Evolutionary conservation across 2,888 invertebrate species (phyloP), one percentile per base, ranked within the genome.

Genomic region (Chrysomela aeneicollis): DNA sequence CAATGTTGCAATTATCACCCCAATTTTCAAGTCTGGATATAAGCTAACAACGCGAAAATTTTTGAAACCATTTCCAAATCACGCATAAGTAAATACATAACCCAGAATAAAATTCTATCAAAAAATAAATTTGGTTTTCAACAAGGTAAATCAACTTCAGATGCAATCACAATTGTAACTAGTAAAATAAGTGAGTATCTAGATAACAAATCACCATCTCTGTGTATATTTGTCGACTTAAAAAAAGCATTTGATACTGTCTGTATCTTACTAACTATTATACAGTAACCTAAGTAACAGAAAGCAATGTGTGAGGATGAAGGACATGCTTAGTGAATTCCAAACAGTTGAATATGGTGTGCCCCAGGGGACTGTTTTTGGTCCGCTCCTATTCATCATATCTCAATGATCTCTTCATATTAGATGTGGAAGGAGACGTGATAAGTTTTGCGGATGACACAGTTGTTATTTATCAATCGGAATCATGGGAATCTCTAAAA

Each of bases 181-280:
- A 8, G 6, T 9, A 49, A 49, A 18, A 49, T 18, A 3, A 49
- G 49, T 21, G 9, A 12, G 5, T 1, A 21, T 18, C 10, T 49
- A 8, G 49, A 49, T 18, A 0, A 49, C 12, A 49, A 18, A 17
- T 12, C 4, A 17, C 10, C 49, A 12, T 49, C 17, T 3, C 49
- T 49, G 4, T 49, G 19, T 21, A 49, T 49, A 17, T 49, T 49
- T 8, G 17, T 49, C 2, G 21, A 49, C 18, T 18, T 49, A 1
- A 49, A 49, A 18, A 49, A 49, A 49, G 49, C 49, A 21, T 49
- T 49, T 9, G 49, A 49, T 49, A 49, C 49, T 49, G 17, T 42
- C 42, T 5, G n/a, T 17, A 42, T 42, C 42, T 9, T 10, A 42
- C 42, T 9, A 42, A 4, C 42, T 42, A 6, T 9, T 42, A 3